Base-by-base conservation (phyloP, 1,140 invertebrate species). In the Trinorchestia longiramus region DNA sequence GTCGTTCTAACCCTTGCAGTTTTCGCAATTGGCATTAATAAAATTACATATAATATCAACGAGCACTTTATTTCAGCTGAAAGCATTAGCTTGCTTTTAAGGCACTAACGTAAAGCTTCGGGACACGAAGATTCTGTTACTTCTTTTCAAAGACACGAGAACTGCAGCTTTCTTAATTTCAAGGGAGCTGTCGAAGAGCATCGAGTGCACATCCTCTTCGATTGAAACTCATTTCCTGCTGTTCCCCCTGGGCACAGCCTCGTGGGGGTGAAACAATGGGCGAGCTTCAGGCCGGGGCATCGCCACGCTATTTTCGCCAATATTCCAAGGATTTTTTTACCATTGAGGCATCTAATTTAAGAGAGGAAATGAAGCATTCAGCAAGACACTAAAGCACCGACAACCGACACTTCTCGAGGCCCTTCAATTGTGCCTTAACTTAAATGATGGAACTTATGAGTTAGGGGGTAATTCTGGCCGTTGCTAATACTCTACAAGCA, bases 141-240 rank as follows among this genome's bases (percentile, higher is more conserved):
- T n/a, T 77, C 1, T 11, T 19, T 77, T 77, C 28, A 77, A 77
- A 77, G 28, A 77, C 36, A 77, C 62, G 62, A 77, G 62, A 28
- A 19, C 47, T 6, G 47, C 47, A 19, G 47, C 47, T 28, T 77
- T 77, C 28, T 15, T 23, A 77, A 77, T 77, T 77, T 28, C 62
- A 77, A 77, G 62, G 62, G 62, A 77, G 62, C 28, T 77, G 15
- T 77, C 62, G 62, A 77, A 77, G 62, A 77, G 62, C 62, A 77
- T 77, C 62, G 62, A 77, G 62, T 77, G 62, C 62, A 36, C 62
- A 77, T 77, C 62, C 62, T 36, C 28, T 36, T 77, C 11, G 62
- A 77, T 77, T 77, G 62, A 77, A 77, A 77, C 43, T 91, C 88
- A 91, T 91, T 91, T 91, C 88, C 88, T 42, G 88, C 8, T 41